Percentiles rank a stretch among this genome's conserved stretches.
Evolutionary conservation across 2,888 invertebrate genomes (phyloP).

Genomic region (Ceriagrion tenellum): DNA sequence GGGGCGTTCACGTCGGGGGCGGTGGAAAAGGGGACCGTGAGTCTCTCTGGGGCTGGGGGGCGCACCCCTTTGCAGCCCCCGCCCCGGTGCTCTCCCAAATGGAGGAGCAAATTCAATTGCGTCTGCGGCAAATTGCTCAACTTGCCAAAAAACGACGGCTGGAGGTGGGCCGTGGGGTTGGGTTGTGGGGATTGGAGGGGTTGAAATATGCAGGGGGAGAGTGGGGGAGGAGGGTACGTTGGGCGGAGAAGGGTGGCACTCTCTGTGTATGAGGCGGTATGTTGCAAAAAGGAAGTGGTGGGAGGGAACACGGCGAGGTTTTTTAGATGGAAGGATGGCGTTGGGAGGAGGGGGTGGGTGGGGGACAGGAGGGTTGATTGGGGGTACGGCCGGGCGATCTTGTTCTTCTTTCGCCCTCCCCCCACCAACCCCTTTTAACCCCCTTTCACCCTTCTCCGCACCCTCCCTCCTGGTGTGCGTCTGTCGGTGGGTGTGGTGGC

Average conservation of each 20-base stretch:
- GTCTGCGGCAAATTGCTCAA: constrained; percentile 48
- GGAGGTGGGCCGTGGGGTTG: neutral
- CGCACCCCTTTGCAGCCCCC: neutral
- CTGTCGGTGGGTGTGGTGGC: neutral
- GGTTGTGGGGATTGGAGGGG: no score
- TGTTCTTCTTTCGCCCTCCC: no score
- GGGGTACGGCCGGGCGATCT: no score
- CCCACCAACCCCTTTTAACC: neutral
- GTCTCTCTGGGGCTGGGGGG: no score
- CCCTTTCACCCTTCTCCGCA: neutral
- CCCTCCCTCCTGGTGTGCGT: no score
- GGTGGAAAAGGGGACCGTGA: no score
- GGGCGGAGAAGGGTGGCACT: neutral
- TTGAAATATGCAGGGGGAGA: no score
- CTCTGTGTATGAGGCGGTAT: neutral
- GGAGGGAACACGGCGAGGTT: neutral
- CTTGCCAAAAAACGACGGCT: constrained; percentile 17
- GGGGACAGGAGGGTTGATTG: no score
- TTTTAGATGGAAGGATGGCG: neutral
- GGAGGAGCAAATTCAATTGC: constrained; percentile 56
- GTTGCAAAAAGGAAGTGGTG: neutral
- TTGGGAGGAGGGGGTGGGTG: no score
- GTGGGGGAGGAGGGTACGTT: neutral
- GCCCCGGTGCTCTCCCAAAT: constrained; percentile 8
- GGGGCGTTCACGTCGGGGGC: neutral